Base-by-base conservation (phyloP, 2,888 invertebrate species). In the Crematogaster levior region DNA sequence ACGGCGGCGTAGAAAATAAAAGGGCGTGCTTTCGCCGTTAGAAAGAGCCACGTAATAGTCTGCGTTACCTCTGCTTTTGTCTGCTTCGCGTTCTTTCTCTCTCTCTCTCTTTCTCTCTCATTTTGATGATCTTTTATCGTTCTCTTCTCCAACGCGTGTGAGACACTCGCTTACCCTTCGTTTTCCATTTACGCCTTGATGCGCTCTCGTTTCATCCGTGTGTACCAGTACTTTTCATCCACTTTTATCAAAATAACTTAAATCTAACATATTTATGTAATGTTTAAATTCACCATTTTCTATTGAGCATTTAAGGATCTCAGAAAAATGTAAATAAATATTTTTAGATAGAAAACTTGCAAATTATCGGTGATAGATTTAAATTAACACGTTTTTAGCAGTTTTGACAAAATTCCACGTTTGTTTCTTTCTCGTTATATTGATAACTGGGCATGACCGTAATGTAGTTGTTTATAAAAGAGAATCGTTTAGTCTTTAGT, bases 1-100 rank as follows among this genome's bases (percentile, higher is more conserved):
- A 51, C 81, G 72, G 48, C 75, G 79, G 65, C 83, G 77, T 73
- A 60, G 88, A 88, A 90, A 92, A 92, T 91, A 91, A 91, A 91
- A 92, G 91, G 86, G 87, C 75, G 81, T 60, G 68, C 72, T 79
- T 79, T 75, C 73, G 58, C 75, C 72, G 75, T 58, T 80, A 83
- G 86, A 90, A 91, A 90, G 89, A 89, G 87, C 86, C 83, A 66
- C 88, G 87, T 91, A 91, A 91, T 91, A 91, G 88, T 86, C 85
- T 84, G 80, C 85, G 90, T 90, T 91, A 90, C 48, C 75, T 89
- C 88, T 88, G 37, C 37, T 68, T 68, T 75, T 72, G 68, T 70
- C 73, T 81, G 83, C 81, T 46, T 72, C 27, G 51, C 70, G 40
- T 66, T 24, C n/a, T 72, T 63, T 77, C 85, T 48, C 37, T 9